These are phyloP conservation scores for Dorcus parallelipipedus DNA, from an alignment of 2,888 invertebrate genomes.

Conservation along the genomic window DNA sequence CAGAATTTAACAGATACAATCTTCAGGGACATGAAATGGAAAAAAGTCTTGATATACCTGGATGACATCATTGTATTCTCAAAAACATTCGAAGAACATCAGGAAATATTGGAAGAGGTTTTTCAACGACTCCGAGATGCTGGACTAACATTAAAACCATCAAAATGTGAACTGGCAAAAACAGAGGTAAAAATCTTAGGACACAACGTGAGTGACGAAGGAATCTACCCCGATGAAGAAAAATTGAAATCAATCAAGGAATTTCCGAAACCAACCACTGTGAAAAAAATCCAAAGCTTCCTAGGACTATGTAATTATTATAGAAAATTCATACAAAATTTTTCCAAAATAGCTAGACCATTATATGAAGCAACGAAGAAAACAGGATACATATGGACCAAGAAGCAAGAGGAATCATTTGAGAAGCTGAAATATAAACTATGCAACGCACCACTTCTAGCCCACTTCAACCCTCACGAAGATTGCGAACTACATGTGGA, in stretches of 20 bases:
- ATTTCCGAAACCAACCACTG: constrained; percentile 32
- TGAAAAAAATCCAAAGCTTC: constrained; percentile 34
- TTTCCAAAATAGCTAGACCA: constrained; percentile 36
- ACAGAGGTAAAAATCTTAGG: constrained; percentile 22
- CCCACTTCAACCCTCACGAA: constrained; percentile 19
- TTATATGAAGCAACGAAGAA: constrained; percentile 33
- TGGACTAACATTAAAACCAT: too few species aligned
- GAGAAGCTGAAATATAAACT: constrained; percentile 21
- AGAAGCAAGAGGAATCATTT: constrained; percentile 22
- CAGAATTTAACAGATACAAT: constrained; percentile 24
- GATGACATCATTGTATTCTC: too few species aligned
- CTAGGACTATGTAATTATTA: constrained; percentile 39
- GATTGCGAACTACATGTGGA: constrained; percentile 30
- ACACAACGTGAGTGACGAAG: constrained; percentile 31
- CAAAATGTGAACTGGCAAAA: neutral
- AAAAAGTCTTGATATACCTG: too few species aligned
- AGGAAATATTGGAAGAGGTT: too few species aligned
- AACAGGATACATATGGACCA: constrained; percentile 12
- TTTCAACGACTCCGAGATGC: too few species aligned
- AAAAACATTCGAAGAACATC: too few species aligned
- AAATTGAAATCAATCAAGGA: constrained; percentile 27
- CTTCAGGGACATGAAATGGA: constrained; percentile 5
- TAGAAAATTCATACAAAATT: constrained; percentile 36
- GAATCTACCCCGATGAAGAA: constrained; percentile 26
- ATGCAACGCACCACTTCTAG: constrained; percentile 19